These are phyloP conservation scores for Oryzias celebensis DNA, from an alignment of 2,113 vertebrate genomes.

Conservation along the genomic window DNA sequence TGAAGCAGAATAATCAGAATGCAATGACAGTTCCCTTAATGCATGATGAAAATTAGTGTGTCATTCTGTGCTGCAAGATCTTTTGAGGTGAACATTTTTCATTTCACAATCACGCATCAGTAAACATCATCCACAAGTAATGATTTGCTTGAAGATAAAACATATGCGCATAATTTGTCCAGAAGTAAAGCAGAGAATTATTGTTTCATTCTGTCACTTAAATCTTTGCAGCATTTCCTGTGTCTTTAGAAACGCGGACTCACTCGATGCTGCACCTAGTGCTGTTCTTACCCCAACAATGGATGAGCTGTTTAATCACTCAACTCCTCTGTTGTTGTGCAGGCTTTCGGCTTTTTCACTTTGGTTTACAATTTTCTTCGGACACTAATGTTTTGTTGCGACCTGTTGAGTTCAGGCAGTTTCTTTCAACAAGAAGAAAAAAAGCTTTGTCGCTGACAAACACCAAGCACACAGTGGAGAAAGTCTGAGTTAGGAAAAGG, in stretches of 20 bases:
- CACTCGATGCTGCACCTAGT: too few species aligned
- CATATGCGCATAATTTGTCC: too few species aligned
- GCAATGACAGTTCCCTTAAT: neutral
- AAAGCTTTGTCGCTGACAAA: neutral
- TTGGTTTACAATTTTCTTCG: too few species aligned
- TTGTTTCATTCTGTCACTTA: too few species aligned
- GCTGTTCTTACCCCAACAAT: too few species aligned
- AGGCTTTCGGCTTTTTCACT: too few species aligned
- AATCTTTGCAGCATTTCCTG: too few species aligned
- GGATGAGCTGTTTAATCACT: too few species aligned
- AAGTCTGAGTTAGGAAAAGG: constrained; percentile 3
- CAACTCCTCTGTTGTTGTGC: too few species aligned
- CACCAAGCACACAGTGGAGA: constrained; percentile 2
- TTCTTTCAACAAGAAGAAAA: neutral
- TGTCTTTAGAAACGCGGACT: too few species aligned
- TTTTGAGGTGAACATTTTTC: constrained; percentile 31
- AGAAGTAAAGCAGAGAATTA: too few species aligned
- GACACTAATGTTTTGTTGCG: too few species aligned
- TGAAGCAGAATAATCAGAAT: constrained; percentile 19
- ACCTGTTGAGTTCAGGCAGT: neutral
- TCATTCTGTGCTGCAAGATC: constrained; percentile 3
- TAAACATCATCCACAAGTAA: constrained; percentile 40
- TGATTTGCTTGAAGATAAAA: constrained; percentile 23
- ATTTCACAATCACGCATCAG: constrained; percentile 30
- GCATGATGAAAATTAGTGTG: constrained; percentile 11